phyloP scores from a whole-genome alignment of 2,888 invertebrate genomes.

The Leucoptera coffeella region DNA sequence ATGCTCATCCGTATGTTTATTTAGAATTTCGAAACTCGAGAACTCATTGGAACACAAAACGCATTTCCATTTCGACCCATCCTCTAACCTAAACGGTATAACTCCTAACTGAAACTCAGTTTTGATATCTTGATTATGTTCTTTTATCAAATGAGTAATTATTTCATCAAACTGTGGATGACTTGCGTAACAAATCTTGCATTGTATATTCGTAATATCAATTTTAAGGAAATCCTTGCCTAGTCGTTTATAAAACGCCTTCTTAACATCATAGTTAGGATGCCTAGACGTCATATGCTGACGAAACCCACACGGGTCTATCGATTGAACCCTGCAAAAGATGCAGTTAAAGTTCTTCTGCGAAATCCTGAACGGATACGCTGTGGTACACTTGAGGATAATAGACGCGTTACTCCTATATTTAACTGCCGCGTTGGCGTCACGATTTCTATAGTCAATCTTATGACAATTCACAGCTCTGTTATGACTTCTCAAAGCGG shows the following conservation, averaged over 20 bases:
- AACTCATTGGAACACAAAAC: slow-evolving; percentile 35
- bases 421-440: slow-evolving; percentile 19
- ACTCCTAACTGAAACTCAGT: slow-evolving; percentile 37
- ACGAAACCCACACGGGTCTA: slow-evolving; percentile 26
- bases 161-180: slow-evolving; percentile 28
- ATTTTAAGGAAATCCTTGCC: slow-evolving; percentile 38
- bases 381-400: slow-evolving; percentile 35
- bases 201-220: slow-evolving; percentile 37
- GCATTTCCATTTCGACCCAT: slow-evolving; percentile 35
- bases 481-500: slow-evolving; percentile 29
- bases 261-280: slow-evolving; percentile 29
- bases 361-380: slow-evolving; percentile 38
- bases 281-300: slow-evolving; percentile 26
- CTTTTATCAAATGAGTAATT: slow-evolving; percentile 29
- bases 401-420: slow-evolving; percentile 36
- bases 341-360: slow-evolving; percentile 39
- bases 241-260: slow-evolving; percentile 38
- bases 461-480: slow-evolving; percentile 37
- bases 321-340: slow-evolving; percentile 34
- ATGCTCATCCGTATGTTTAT: slow-evolving; percentile 36
- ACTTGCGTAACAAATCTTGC: slow-evolving; percentile 31
- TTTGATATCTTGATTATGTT: slow-evolving; percentile 37
- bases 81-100: slow-evolving; percentile 32
- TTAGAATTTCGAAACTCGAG: slow-evolving; percentile 28
- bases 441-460: slow-evolving; percentile 31